Percentiles rank a stretch among this genome's conserved stretches.
These are phyloP conservation scores for Steinernema hermaphroditum DNA, from an alignment of 2,888 invertebrate species.

Conservation along the genomic window DNA sequence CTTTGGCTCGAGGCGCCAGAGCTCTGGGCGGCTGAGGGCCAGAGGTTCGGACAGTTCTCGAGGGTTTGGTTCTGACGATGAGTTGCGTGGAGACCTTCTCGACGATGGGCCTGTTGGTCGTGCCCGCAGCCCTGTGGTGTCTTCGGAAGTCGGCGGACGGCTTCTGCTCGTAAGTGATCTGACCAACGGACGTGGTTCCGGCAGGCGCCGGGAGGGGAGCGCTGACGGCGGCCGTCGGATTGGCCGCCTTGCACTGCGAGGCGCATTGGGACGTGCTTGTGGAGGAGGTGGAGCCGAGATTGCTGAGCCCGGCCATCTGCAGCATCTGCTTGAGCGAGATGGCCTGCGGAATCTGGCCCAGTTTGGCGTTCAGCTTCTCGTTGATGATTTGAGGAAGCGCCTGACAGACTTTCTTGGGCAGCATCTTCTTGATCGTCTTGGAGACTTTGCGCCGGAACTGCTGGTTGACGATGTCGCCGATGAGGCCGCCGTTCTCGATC, in stretches of 20 bases:
- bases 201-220: conserved; percentile 19
- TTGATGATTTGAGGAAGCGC: conserved; percentile 58
- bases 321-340: conserved; percentile 57
- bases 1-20: conserved; percentile 36
- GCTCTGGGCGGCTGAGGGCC: conserved; percentile 41
- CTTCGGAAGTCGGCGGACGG: no score
- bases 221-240: conserved; percentile 13
- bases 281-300: neutral
- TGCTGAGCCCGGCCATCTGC: conserved; percentile 42
- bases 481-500: conserved; percentile 63
- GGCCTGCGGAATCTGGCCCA: conserved; percentile 53
- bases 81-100: no score
- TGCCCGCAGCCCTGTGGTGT: no score
- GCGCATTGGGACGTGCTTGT: neutral
- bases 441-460: conserved; percentile 59
- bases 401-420: conserved; percentile 57
- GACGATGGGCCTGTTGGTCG: no score
- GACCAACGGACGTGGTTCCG: neutral
- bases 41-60: neutral
- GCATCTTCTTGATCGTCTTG: conserved; percentile 49
- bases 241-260: conserved; percentile 10
- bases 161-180: neutral
- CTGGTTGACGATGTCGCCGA: conserved; percentile 62
- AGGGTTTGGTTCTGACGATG: no score
- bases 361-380: conserved; percentile 55